Evolutionary conservation across 92 coral and sea anemone species (phyloP).

Genomic region (Bergia puertoricense): DNA sequence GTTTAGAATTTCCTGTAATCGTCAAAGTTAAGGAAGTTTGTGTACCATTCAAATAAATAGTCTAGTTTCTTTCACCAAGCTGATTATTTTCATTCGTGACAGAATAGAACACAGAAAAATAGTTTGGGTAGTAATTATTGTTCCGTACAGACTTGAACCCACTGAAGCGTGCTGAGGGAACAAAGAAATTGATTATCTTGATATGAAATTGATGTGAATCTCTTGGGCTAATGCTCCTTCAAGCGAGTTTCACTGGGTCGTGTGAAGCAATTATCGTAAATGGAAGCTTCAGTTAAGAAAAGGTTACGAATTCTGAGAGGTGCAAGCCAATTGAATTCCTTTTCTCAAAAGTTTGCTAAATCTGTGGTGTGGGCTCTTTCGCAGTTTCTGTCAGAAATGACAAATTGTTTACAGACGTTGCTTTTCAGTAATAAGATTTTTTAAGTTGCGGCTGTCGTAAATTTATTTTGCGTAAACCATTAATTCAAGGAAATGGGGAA

Average conservation of each 20-base stretch:
- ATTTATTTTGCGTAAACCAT: neutral
- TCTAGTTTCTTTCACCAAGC: too few relatives aligned
- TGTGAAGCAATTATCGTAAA: neutral
- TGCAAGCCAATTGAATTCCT: neutral
- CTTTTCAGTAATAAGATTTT: neutral
- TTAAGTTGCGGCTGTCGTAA: neutral
- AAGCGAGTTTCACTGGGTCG: neutral
- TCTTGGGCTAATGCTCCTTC: neutral
- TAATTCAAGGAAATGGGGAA: neutral
- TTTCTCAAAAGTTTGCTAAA: neutral
- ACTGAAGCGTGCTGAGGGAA: conserved; percentile 24
- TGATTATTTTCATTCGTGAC: neutral
- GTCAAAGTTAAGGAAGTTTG: neutral
- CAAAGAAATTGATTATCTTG: conserved; percentile 20
- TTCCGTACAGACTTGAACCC: neutral
- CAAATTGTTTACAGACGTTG: conserved; percentile 13
- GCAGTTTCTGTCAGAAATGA: conserved; percentile 11
- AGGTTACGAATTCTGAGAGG: neutral
- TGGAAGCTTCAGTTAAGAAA: neutral
- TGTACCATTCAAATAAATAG: neutral
- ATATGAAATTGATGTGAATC: neutral
- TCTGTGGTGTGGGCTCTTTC: neutral
- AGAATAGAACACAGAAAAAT: neutral
- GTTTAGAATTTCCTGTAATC: conserved; percentile 5
- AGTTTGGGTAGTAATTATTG: neutral